Evolutionary conservation across 2,797 vertebrate species (phyloP).

Genomic region (Clarias platycephalus): DNA sequence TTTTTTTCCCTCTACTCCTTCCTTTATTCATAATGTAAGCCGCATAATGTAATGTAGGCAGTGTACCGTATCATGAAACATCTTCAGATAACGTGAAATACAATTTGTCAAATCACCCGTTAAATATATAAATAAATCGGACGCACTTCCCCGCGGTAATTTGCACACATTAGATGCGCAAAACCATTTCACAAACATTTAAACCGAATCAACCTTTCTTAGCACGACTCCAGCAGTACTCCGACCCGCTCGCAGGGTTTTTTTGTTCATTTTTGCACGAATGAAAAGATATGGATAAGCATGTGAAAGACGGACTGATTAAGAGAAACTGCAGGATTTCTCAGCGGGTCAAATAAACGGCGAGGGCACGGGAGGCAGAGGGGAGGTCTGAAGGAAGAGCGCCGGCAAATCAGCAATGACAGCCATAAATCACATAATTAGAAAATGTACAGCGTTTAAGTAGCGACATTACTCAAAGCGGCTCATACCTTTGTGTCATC

Average conservation of each 20-base stretch:
- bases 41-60: too few relatives aligned
- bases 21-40: too few relatives aligned
- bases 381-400: constrained; percentile 53
- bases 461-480: constrained; percentile 74
- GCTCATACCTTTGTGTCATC: constrained; percentile 68
- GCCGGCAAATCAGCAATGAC: constrained; percentile 66
- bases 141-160: background rate
- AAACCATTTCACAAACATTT: background rate
- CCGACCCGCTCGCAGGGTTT: constrained; percentile 31
- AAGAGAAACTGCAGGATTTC: constrained; percentile 54
- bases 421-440: constrained; percentile 79
- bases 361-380: constrained; percentile 36
- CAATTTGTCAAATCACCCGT: too few relatives aligned
- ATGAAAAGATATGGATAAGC: constrained; percentile 47
- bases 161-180: background rate
- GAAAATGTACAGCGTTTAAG: constrained; percentile 69
- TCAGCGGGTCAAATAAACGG: constrained; percentile 62
- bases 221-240: background rate
- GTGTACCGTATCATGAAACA: background rate
- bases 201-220: background rate
- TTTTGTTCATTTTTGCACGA: constrained; percentile 50
- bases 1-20: too few relatives aligned
- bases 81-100: background rate
- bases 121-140: too few relatives aligned
- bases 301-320: constrained; percentile 54